Percentiles rank a stretch among this genome's conserved stretches.
Evolutionary conservation across 2,888 invertebrate genomes (phyloP).

Genomic region (Drosophila vallismaia): DNA sequence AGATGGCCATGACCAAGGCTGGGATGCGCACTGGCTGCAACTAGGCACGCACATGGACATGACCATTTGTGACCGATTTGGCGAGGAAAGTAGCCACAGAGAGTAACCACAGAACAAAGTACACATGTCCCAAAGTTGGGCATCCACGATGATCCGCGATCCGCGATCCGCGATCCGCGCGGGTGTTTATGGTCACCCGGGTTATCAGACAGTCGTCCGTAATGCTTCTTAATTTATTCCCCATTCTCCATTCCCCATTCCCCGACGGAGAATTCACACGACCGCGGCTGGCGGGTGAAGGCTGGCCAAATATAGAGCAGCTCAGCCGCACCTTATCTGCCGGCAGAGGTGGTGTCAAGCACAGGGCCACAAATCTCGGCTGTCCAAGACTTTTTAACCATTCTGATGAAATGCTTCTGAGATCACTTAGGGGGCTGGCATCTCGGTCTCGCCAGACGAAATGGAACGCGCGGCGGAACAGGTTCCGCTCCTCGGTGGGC

Average conservation of each 20-base stretch:
- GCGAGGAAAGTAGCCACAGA: conserved; percentile 26
- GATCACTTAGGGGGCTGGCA: conserved; percentile 7
- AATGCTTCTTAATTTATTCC: conserved; percentile 33
- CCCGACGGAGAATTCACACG: conserved; percentile 34
- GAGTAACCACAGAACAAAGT: neutral
- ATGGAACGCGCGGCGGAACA: conserved; percentile 53
- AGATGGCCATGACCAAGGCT: conserved; percentile 16
- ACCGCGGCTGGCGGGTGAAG: conserved; percentile 8
- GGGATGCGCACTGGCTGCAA: conserved; percentile 1
- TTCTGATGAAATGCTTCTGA: conserved; percentile 45
- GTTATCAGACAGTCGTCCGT: conserved; percentile 13
- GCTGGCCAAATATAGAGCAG: conserved; percentile 30
- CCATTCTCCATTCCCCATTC: no score
- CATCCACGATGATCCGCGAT: neutral
- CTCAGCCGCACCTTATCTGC: conserved; percentile 20
- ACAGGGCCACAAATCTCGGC: conserved; percentile 22
- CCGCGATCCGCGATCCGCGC: neutral
- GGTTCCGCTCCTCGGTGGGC: conserved; percentile 66
- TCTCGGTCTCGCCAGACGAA: conserved; percentile 16
- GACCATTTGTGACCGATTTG: conserved; percentile 24
- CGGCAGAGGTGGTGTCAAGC: conserved; percentile 32
- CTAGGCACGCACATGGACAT: conserved; percentile 14
- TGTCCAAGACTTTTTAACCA: conserved; percentile 3
- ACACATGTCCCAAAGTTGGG: neutral
- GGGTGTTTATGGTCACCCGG: neutral